Base-by-base conservation (phyloP, 2,797 vertebrate genomes). In the Enteromius paludinosus region DNA sequence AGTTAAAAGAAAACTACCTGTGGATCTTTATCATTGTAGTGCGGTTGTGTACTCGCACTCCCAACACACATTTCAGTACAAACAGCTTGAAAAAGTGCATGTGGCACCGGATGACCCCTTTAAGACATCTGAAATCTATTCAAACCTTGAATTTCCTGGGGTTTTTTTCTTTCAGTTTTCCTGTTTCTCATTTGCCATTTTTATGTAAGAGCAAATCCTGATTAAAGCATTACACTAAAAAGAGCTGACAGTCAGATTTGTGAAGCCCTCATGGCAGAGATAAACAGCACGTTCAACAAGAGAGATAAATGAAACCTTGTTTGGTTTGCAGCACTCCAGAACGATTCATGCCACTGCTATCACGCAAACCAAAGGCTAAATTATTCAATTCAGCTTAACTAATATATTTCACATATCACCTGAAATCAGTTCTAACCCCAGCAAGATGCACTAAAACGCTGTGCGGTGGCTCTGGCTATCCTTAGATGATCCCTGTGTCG, bases 341-440 rank as follows among this genome's bases (percentile, higher is more conserved):
- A 79, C n/a, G 47, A 77, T 12, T 68, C 79, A 61, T 47, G 41
- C 68, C 30, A 52, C 61, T 80, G 28, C 23, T 45, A 38, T 80
- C 83, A 90, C 88, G 83, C 86, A 80, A 87, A 87, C 62, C 82
- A 79, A 89, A 33, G 49, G 28, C 69, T 89, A 83, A 81, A 76
- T 82, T 87, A 86, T 89, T 89, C 79, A 87, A 83, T 30, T 65
- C 43, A 66, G 47, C 68, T 87, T 86, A 76, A 88, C 84, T 86
- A 87, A 88, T 89, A 66, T 83, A 71, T 78, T 78, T 85, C 78
- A 73, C 79, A 74, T 76, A 65, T 84, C 70, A 80, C 66, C 73
- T 30, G 8, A 38, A 81, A 43, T 73, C 18, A 20, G 61, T 59
- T 49, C 28, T 28, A 45, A n/a, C 28, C 1, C 35, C 38, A 65